Evolutionary conservation across 2,113 vertebrate genomes (phyloP).

Genomic region (Salvelinus alpinus): DNA sequence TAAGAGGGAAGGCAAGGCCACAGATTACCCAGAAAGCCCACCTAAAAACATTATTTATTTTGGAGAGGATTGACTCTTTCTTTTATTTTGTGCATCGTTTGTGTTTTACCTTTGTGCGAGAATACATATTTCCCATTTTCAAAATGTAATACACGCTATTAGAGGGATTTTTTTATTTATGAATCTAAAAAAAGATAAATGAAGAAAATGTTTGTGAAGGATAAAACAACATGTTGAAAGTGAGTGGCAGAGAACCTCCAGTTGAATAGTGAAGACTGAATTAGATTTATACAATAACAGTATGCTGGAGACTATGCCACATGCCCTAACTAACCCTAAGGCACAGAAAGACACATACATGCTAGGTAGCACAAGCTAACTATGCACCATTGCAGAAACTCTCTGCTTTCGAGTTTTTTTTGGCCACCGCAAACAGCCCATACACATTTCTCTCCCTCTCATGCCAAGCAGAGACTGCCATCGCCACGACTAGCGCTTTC

Average conservation of each 20-base stretch:
- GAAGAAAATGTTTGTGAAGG: conserved; percentile 68
- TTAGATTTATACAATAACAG: neutral
- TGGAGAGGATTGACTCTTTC: conserved; percentile 66
- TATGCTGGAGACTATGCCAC: neutral
- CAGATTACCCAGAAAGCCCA: conserved; percentile 66
- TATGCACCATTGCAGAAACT: neutral
- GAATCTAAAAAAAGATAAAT: conserved; percentile 41
- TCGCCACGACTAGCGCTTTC: no score
- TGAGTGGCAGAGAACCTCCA: neutral
- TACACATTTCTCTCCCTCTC: neutral
- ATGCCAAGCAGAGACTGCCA: conserved; percentile 4
- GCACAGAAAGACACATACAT: conserved; percentile 47
- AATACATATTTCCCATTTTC: conserved; percentile 71
- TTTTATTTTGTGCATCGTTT: conserved; percentile 20
- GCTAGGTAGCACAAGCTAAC: neutral
- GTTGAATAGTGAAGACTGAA: conserved; percentile 16
- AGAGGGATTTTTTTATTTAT: conserved; percentile 80
- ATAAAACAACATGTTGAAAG: neutral
- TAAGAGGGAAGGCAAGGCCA: conserved; percentile 76
- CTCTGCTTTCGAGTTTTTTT: neutral
- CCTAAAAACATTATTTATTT: conserved; percentile 69
- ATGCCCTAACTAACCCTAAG: conserved; percentile 56
- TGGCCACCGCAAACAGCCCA: neutral
- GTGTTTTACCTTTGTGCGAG: conserved; percentile 73
- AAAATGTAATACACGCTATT: conserved; percentile 76